phyloP scores from a whole-genome alignment of 2,888 invertebrate species.

The Chydorus sphaericus region DNA sequence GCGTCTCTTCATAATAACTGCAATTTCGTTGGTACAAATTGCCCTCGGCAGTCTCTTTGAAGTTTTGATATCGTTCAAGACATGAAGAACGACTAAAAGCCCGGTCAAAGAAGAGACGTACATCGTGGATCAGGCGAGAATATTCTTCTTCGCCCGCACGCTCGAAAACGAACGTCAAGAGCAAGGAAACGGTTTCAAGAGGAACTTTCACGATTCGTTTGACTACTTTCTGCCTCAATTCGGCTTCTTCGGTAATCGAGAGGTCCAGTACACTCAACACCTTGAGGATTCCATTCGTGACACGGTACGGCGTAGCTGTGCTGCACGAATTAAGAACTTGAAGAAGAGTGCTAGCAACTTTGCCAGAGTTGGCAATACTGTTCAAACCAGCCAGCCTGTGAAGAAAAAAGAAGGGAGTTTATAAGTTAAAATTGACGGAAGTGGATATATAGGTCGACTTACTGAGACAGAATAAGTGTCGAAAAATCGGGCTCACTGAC shows the following conservation, averaged over 20 bases:
- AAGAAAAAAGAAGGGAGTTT: no score
- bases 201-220: slow-evolving; percentile 26
- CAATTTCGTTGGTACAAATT: no score
- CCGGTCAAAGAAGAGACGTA: background rate
- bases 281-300: slow-evolving; percentile 47
- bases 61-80: background rate
- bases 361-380: no score
- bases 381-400: no score
- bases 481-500: no score
- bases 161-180: slow-evolving; percentile 27
- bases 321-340: no score
- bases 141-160: background rate
- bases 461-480: no score
- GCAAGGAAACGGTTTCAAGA: slow-evolving; percentile 28
- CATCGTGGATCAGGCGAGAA: background rate
- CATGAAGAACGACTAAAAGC: background rate
- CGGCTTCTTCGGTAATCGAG: slow-evolving; percentile 14
- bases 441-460: no score
- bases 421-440: no score
- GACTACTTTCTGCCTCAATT: slow-evolving; percentile 22
- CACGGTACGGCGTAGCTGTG: no score
- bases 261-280: slow-evolving; percentile 43
- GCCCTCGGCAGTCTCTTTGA: background rate
- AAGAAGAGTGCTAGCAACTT: no score
- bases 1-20: no score